These are phyloP conservation scores for Euleptes europaea DNA, from an alignment of 2,113 vertebrate species.

Conservation along the genomic window DNA sequence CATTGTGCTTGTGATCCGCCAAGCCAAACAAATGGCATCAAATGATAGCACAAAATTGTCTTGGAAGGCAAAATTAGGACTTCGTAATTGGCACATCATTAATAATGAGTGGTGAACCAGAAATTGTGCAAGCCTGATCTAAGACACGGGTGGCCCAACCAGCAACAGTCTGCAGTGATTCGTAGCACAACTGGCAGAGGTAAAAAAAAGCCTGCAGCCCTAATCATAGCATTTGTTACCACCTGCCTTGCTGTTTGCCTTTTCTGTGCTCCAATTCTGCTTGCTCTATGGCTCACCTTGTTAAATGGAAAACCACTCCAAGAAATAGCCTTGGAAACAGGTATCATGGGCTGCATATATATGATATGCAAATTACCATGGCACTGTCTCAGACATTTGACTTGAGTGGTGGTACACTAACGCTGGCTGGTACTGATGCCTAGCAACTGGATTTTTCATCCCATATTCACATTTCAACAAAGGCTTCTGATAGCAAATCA, in stretches of 20 bases:
- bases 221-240: too few species aligned
- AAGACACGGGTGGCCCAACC: not conserved
- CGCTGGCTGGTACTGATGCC: not conserved
- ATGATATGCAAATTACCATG: not conserved
- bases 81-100: not conserved
- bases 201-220: not conserved
- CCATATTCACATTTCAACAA: not conserved
- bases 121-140: not conserved
- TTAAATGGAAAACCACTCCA: not conserved
- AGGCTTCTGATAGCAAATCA: not conserved
- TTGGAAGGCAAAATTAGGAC: not conserved
- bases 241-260: not conserved
- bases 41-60: not conserved
- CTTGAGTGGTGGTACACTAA: not conserved
- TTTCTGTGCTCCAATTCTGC: not conserved
- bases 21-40: not conserved
- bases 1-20: not conserved
- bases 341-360: not conserved
- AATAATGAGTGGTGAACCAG: too few species aligned
- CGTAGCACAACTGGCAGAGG: not conserved
- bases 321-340: not conserved
- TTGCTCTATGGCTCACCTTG: not conserved
- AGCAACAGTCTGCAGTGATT: too few species aligned
- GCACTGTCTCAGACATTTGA: not conserved
- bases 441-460: not conserved